These are phyloP conservation scores for Dolichotis patagonum DNA, from an alignment of 2,113 vertebrate species.

Conservation along the genomic window DNA sequence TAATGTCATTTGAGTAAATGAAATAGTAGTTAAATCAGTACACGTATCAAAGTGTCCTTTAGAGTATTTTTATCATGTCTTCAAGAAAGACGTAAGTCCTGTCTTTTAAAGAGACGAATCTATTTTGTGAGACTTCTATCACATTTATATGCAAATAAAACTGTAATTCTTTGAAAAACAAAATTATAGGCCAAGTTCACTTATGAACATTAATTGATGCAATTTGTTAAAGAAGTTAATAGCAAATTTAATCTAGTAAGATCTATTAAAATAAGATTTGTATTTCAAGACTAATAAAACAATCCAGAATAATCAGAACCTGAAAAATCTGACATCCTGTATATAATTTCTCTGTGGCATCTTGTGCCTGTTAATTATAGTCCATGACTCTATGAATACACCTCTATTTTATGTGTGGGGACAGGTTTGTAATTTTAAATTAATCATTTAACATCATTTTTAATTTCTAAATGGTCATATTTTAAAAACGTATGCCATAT, in stretches of 20 bases:
- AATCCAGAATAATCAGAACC: not conserved
- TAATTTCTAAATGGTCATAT: not conserved
- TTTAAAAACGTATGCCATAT: not conserved
- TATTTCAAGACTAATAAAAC: not conserved
- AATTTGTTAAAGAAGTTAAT: not conserved
- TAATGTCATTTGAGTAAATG: not conserved
- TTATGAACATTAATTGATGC: not conserved
- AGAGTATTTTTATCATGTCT: not conserved
- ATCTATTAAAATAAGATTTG: not conserved
- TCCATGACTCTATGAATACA: rapidly evolving
- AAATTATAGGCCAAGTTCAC: not conserved
- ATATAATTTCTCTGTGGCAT: not conserved
- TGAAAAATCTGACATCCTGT: not conserved
- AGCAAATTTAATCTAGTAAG: not conserved
- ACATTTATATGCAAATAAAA: not conserved
- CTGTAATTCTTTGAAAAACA: not conserved
- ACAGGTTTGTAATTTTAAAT: not conserved
- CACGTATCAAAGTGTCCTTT: not conserved
- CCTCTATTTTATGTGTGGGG: not conserved
- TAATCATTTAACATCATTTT: not conserved
- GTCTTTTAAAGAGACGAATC: not conserved
- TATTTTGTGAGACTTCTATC: not conserved
- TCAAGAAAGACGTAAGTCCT: not conserved
- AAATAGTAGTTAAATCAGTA: not conserved
- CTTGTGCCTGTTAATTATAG: not conserved